Conservation (phyloP, 2,888 invertebrate species). For the Spilarctia lutea region DNA sequence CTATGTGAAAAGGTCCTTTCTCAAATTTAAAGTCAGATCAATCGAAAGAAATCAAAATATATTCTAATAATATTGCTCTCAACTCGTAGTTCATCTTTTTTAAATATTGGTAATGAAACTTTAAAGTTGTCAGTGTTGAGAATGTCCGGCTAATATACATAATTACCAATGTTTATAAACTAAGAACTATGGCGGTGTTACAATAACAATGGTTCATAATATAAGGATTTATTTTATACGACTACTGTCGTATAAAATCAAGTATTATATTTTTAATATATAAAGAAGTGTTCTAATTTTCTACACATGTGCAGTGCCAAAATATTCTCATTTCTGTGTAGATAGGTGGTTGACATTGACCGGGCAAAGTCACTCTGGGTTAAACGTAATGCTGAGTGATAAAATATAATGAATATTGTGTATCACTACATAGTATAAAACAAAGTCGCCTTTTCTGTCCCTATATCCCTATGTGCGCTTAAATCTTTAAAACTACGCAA, state of each 20-base stretch:
- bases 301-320: constrained; percentile 74
- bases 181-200: constrained; percentile 26
- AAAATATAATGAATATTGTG: neutral
- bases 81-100: neutral
- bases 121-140: neutral
- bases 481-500: no score
- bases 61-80: constrained; percentile 46
- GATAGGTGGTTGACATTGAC: constrained; percentile 22
- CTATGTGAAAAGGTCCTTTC: constrained; percentile 42
- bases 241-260: constrained; percentile 59
- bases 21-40: constrained; percentile 47
- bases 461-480: no score
- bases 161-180: neutral
- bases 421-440: no score
- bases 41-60: constrained; percentile 56
- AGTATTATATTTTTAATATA: constrained; percentile 63
- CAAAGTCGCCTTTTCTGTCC: no score
- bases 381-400: neutral
- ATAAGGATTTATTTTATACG: constrained; percentile 55
- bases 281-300: constrained; percentile 66
- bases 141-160: constrained; percentile 2
- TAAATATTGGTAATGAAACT: neutral
- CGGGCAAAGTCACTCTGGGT: constrained; percentile 11
- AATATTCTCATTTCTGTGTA: constrained; percentile 51
- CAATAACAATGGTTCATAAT: constrained; percentile 28